These are phyloP conservation scores for Colinus virginianus DNA, from an alignment of 2,113 vertebrate genomes.

Conservation along the genomic window DNA sequence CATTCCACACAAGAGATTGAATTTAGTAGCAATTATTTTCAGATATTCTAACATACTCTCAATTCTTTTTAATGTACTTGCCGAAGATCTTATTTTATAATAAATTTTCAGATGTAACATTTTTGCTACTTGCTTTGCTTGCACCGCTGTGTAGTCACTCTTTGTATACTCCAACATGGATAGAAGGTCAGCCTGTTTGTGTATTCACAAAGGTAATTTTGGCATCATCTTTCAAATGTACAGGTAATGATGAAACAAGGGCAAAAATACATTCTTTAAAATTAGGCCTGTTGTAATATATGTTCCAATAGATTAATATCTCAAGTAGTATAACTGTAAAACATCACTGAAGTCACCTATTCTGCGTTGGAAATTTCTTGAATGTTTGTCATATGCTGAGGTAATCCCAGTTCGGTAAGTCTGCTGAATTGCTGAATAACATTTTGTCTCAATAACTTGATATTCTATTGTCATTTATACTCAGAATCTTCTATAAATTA, in stretches of 20 bases:
- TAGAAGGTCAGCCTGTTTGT: not conserved
- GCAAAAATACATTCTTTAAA: not conserved
- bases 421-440: not conserved
- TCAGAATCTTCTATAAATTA: slow-evolving; percentile 57
- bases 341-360: fast-evolving
- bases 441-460: slow-evolving; percentile 46
- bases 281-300: not conserved
- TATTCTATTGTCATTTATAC: slow-evolving; percentile 32
- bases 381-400: slow-evolving; percentile 3
- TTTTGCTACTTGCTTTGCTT: not conserved
- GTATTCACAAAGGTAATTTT: not conserved
- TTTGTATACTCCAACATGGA: not conserved
- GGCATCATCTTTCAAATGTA: not conserved
- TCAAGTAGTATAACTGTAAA: not conserved
- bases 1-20: slow-evolving; percentile 41
- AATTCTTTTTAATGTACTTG: slow-evolving; percentile 2
- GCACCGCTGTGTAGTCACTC: not conserved
- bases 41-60: slow-evolving; percentile 12
- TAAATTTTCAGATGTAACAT: not conserved
- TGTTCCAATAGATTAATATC: not conserved
- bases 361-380: not conserved
- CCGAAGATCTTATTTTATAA: slow-evolving; percentile 46
- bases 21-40: slow-evolving; percentile 50
- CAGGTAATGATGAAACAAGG: not conserved
- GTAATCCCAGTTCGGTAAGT: not conserved